Evolutionary conservation across 2,797 vertebrate species (phyloP).

Genomic region (Gymnothorax reevesii): DNA sequence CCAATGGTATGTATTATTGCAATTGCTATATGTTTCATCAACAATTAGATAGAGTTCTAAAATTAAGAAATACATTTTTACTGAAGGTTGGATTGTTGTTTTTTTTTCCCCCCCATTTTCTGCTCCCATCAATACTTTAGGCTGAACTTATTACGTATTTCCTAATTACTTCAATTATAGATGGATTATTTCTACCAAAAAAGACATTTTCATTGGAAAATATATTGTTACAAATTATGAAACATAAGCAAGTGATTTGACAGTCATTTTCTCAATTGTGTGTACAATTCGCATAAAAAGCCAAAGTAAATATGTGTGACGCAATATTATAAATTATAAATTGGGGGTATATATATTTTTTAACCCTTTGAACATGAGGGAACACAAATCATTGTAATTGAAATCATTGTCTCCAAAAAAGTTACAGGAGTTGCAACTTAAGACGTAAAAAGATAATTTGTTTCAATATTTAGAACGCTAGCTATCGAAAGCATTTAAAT

Average conservation of each 20-base stretch:
- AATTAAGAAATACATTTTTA: neutral
- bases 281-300: neutral
- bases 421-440: neutral
- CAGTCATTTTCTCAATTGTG: neutral
- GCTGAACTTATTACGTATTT: neutral
- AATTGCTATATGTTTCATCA: neutral
- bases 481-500: no score
- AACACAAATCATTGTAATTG: neutral
- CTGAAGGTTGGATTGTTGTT: no score
- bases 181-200: neutral
- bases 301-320: neutral
- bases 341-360: no score
- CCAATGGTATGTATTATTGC: slow-evolving; percentile 53
- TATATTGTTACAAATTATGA: neutral
- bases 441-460: no score
- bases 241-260: neutral
- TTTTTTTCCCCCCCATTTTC: neutral
- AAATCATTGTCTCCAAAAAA: neutral
- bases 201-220: neutral
- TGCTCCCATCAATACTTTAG: neutral
- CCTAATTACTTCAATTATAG: neutral
- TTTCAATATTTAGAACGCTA: no score
- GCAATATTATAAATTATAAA: neutral
- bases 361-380: neutral
- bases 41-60: neutral